Percentiles rank a stretch among this genome's conserved stretches.
These are phyloP conservation scores for Hypomesus transpacificus DNA, from an alignment of 2,113 vertebrate genomes.

Conservation along the genomic window DNA sequence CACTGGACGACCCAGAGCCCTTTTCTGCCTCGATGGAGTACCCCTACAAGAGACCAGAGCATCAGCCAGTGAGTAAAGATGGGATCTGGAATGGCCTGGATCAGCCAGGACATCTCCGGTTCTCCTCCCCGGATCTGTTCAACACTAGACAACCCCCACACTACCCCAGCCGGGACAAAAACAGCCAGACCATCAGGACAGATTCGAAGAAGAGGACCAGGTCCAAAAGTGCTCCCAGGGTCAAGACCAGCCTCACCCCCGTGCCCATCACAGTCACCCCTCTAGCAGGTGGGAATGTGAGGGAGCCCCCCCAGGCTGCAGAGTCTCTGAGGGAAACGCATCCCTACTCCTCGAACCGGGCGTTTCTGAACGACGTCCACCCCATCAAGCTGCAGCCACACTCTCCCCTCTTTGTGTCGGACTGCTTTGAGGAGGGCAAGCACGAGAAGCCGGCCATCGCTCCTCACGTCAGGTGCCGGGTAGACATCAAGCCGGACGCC, in stretches of 20 bases:
- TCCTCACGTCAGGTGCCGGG: constrained; percentile 87
- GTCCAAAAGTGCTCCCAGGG: constrained; percentile 84
- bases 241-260: constrained; percentile 76
- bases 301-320: constrained; percentile 67
- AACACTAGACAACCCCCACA: constrained; percentile 62
- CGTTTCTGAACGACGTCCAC: constrained; percentile 87
- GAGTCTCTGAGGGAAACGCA: constrained; percentile 67
- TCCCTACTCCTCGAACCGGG: constrained; percentile 67
- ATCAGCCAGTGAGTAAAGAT: constrained; percentile 63
- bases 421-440: constrained; percentile 73
- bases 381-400: constrained; percentile 93
- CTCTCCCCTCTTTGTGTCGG: constrained; percentile 82
- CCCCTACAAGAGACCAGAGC: constrained; percentile 62
- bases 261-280: constrained; percentile 79
- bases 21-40: constrained; percentile 74
- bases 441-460: constrained; percentile 66
- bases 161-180: constrained; percentile 52
- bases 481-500: constrained; percentile 93
- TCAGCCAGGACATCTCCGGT: constrained; percentile 70
- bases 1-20: constrained; percentile 80
- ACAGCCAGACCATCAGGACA: constrained; percentile 59
- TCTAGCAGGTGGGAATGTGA: constrained; percentile 64
- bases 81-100: constrained; percentile 69
- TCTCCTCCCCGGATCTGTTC: constrained; percentile 71
- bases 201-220: constrained; percentile 79